Percentiles rank a stretch among this genome's conserved stretches.
Evolutionary conservation across 2,888 invertebrate species (phyloP).

Genomic region (Tanytarsus gracilentus): DNA sequence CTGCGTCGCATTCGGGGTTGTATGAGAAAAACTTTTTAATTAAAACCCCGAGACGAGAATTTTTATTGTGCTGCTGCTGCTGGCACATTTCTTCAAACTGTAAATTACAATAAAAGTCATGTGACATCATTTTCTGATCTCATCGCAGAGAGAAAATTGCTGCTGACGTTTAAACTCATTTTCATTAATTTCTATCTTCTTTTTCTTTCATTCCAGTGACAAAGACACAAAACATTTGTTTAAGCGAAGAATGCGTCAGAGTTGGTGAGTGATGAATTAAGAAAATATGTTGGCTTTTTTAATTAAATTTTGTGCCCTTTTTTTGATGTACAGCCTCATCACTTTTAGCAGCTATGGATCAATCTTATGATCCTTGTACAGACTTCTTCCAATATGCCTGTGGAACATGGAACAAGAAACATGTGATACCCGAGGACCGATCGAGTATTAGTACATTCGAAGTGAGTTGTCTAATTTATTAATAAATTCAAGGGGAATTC

Average conservation of each 20-base stretch:
- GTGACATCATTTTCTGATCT: slow-evolving; percentile 1
- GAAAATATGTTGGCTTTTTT: slow-evolving; percentile 1
- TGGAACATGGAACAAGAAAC: slow-evolving; percentile 77
- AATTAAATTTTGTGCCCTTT: background rate
- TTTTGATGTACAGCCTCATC: slow-evolving; percentile 55
- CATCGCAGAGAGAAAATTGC: too few species aligned
- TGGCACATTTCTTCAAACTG: background rate
- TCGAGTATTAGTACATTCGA: slow-evolving; percentile 79
- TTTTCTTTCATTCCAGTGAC: slow-evolving; percentile 33
- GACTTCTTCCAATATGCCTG: slow-evolving; percentile 83
- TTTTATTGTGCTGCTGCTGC: background rate
- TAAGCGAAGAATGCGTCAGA: slow-evolving; percentile 55
- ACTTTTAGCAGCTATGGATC: slow-evolving; percentile 71
- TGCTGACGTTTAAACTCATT: slow-evolving; percentile 29
- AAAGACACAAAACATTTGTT: slow-evolving; percentile 43
- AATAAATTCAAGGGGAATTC: too few species aligned
- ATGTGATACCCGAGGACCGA: slow-evolving; percentile 76
- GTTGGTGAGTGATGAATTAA: slow-evolving; percentile 46
- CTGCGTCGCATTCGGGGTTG: too few species aligned
- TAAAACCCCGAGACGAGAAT: slow-evolving; percentile 6
- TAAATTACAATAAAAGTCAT: background rate
- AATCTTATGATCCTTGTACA: slow-evolving; percentile 64
- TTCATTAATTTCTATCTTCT: slow-evolving; percentile 21
- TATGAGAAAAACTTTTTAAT: slow-evolving; percentile 25
- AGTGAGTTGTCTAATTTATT: too few species aligned